phyloP scores from a whole-genome alignment of 2,797 vertebrate genomes.

The Periparus ater region DNA sequence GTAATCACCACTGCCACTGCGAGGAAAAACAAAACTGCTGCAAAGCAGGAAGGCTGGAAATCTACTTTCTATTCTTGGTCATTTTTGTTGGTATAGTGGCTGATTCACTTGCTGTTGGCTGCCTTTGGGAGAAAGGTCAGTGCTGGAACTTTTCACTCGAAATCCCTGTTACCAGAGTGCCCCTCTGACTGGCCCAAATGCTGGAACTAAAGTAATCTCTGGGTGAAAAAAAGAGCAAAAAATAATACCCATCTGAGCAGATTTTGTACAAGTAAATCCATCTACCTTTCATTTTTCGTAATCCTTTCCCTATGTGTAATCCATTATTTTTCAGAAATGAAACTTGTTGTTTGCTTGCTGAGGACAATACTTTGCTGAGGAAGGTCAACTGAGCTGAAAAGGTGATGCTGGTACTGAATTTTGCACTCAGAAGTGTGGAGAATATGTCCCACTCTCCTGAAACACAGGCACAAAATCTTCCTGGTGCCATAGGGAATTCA shows the following conservation, averaged over 20 bases:
- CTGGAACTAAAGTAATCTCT: not conserved
- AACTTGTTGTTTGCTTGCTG: not conserved
- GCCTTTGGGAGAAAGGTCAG: slow-evolving; percentile 1
- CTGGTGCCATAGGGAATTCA: not conserved
- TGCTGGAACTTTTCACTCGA: not conserved
- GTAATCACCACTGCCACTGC: slow-evolving; percentile 11
- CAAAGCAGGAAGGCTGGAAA: slow-evolving; percentile 14
- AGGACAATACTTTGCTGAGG: not conserved
- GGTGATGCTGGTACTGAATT: not conserved
- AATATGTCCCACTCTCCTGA: not conserved
- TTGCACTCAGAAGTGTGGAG: not conserved
- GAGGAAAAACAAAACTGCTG: slow-evolving; percentile 43
- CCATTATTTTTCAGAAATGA: slow-evolving; percentile 15
- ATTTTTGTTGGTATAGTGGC: slow-evolving; percentile 9
- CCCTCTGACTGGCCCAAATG: not conserved
- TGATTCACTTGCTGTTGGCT: slow-evolving; percentile 26
- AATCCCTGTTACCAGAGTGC: not conserved
- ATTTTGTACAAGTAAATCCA: slow-evolving; percentile 17
- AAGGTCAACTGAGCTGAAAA: not conserved
- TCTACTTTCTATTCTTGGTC: slow-evolving; percentile 41
- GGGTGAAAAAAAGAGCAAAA: not conserved
- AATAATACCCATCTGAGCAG: not conserved
- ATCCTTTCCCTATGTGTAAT: not conserved
- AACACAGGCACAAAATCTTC: not conserved
- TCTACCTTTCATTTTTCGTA: not conserved